Base-by-base conservation (phyloP, 1,140 invertebrate species). In the Brachionus manjavacas region DNA sequence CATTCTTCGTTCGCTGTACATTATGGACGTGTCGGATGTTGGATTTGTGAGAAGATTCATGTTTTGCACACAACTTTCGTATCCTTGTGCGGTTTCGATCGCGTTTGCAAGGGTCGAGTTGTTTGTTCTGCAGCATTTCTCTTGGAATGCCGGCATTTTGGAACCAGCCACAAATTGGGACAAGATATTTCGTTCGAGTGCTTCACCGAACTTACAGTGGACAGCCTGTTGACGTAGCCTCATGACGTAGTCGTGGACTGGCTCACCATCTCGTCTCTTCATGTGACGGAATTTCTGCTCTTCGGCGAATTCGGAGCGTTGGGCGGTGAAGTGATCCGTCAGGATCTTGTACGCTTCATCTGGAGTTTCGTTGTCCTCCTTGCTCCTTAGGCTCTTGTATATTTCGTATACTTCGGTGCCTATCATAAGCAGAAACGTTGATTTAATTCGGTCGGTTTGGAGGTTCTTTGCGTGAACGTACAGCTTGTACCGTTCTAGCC, bases 281-380 rank as follows among this genome's bases (percentile, higher is more conserved):
- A 76, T 76, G 41, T 76, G 39, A 0, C 41, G 12, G 41, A 76
- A 76, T n/a, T 76, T 76, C 25, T 76, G 72, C 20, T 76, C 72
- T 14, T 46, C 39, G 12, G 41, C 39, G 3, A 76, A 46, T 49
- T 76, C 72, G 8, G 39, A 76, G 1, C 72, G 12, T 14, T 76
- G 72, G 11, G 72, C 72, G 1, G 14, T 76, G 41, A 49, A 76
- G 72, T 43, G 72, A 12, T 76, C 41, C 1, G 72, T 31, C 0
- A 76, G 25, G 4, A 68, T 2, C 4, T 68, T 68, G 20, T 28
- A 68, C 0, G 64, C 64, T 31, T 68, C 2, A 9, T 68, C 23
- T 35, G 0, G 4, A 49, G 9, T 25, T 12, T 76, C 72, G 72
- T 76, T 16, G 16, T 76, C 41, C 6, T 49, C 41, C 2, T 8